Base-by-base conservation (phyloP, 2,797 vertebrate genomes). In the Tokudaia muenninki region DNA sequence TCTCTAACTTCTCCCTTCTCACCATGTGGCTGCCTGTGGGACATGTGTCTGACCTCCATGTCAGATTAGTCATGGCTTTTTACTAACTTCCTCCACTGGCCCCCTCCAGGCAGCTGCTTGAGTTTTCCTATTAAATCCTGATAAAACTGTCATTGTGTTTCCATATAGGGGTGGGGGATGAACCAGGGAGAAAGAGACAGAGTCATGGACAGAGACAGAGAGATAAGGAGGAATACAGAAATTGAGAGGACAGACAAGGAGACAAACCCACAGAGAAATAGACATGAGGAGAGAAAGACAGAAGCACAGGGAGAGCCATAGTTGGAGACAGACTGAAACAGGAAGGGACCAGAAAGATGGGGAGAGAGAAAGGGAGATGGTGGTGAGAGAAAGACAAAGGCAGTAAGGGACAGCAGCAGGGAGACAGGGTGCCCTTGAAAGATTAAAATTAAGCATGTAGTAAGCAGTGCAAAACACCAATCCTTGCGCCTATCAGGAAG, bases 381-480 rank as follows among this genome's bases (percentile, higher is more conserved):
- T 14, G 16, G 19, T 1, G 72, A 74, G 17, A 57, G 55, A 41
- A 14, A 6, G 31, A 21, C 16, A 26, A 80, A 61, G 59, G 1
- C 24, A 10, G 59, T n/a, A 16, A 61, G n/a, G 61, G 22, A 14
- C 24, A 11, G 37, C 16, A 12, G 59, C 57, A 14, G n/a, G 8
- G 37, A 16, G 50, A 17, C 41, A 63, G 70, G 79, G 37, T 63
- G 34, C 88, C 79, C 93, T 37, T 82, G 22, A 93, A 2, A 55
- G 81, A 44, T 47, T 31, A 47, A 37, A 11, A 83, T 24, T 19
- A 6, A 6, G 86, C 91, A 80, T n/a, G 84, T 26, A 47, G 13
- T 47, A 37, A 92, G 83, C 94, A 92, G 74, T 90, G 83, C 24
- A 29, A 74, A 95, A 44, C 67, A 84, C 79, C 67, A 88, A 3